phyloP scores from a whole-genome alignment of 2,888 invertebrate species.

The Alcis repandata region DNA sequence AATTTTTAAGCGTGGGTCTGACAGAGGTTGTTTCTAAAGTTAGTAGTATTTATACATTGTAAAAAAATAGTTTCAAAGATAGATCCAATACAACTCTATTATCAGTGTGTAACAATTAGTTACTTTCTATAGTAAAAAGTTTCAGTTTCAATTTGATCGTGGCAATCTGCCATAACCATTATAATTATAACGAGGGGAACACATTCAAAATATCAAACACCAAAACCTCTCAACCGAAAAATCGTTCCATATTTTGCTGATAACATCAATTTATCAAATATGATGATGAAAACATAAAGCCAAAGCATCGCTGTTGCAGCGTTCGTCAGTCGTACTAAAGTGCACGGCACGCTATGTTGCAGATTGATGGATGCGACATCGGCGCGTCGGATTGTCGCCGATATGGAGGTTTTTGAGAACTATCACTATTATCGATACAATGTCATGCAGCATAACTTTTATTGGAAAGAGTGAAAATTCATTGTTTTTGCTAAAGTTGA shows the following conservation, averaged over 20 bases:
- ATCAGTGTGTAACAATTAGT: no score
- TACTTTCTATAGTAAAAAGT: no score
- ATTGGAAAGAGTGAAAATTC: neutral
- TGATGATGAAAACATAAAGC: slow-evolving; percentile 25
- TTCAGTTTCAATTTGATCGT: no score
- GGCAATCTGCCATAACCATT: no score
- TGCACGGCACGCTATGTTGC: slow-evolving; percentile 34
- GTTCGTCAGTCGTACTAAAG: slow-evolving; percentile 26
- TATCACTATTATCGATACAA: slow-evolving; percentile 29
- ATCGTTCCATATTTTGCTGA: slow-evolving; percentile 14
- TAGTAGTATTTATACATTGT: no score
- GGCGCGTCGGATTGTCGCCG: slow-evolving; percentile 28
- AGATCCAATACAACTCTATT: no score
- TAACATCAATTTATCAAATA: slow-evolving; percentile 17
- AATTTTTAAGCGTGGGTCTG: slow-evolving; percentile 8
- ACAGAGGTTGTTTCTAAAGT: no score
- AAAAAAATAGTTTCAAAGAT: no score
- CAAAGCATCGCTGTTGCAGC: slow-evolving; percentile 11
- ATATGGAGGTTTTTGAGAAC: slow-evolving; percentile 31
- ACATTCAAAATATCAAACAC: no score
- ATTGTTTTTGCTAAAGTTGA: neutral
- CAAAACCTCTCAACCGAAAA: neutral
- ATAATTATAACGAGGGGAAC: no score
- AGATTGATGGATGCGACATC: slow-evolving; percentile 38
- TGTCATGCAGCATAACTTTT: neutral